A percentile compares a stretch with the other conserved stretches of the same genome.
These are phyloP conservation scores for Tyto alba DNA, from an alignment of 2,113 vertebrate species.

Conservation along the genomic window DNA sequence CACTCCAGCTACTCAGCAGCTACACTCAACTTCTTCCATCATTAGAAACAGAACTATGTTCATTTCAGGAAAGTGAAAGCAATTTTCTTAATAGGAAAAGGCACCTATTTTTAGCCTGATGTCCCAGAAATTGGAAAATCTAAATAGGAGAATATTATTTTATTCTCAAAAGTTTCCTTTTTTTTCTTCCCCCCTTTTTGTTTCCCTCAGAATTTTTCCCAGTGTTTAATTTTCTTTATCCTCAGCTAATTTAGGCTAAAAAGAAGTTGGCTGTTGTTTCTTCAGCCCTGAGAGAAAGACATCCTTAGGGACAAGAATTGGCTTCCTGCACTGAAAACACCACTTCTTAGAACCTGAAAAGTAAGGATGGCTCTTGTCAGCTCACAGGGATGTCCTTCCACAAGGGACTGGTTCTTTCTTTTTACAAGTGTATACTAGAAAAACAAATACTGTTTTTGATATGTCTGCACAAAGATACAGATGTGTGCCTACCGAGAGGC, in stretches of 20 bases:
- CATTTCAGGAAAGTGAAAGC: not conserved
- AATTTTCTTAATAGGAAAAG: slow-evolving; percentile 3
- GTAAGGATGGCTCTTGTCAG: not conserved
- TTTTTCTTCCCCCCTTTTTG: not conserved
- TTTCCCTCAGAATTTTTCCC: not conserved
- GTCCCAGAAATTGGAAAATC: not conserved
- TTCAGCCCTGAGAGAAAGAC: not conserved
- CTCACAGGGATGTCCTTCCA: not conserved
- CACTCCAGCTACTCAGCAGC: slow-evolving; percentile 23
- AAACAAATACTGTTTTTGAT: not conserved
- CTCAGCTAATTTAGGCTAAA: not conserved
- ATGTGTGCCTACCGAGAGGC: not conserved
- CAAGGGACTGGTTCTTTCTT: not conserved
- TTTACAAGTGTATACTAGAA: not conserved
- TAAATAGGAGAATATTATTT: not conserved
- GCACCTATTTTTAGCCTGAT: not conserved
- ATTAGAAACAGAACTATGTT: not conserved
- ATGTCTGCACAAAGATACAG: not conserved
- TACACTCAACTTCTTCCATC: not conserved
- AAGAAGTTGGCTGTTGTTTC: not conserved
- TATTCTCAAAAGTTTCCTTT: not conserved
- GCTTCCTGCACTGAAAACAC: not conserved
- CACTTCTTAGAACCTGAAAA: not conserved
- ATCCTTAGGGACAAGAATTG: not conserved
- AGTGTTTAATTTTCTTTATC: not conserved